Conservation (phyloP, 2,113 vertebrate species). For the Erythrolamprus reginae region DNA sequence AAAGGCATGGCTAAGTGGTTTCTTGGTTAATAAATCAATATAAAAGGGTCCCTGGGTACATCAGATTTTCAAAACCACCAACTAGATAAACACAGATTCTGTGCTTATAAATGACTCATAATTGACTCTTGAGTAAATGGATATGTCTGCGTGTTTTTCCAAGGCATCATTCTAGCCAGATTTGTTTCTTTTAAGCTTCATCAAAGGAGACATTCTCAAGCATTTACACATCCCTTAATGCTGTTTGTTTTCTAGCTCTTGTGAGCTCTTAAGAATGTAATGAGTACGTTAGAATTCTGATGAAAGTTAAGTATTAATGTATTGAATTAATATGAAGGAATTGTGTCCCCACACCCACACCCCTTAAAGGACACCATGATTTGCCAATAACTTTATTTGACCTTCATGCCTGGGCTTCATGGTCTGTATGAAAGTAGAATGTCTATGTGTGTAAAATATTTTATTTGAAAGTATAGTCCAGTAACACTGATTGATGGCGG, state of each 20-base stretch:
- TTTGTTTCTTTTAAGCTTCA: conserved; percentile 30
- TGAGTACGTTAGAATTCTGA: conserved; percentile 31
- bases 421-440: conserved; percentile 53
- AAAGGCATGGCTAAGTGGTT: neutral
- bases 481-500: conserved; percentile 70
- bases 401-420: conserved; percentile 57
- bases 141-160: conserved; percentile 12
- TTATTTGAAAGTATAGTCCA: conserved; percentile 70
- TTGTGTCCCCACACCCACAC: too few relatives aligned
- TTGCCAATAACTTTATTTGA: conserved; percentile 62
- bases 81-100: conserved; percentile 14
- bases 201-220: conserved; percentile 40
- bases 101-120: conserved; percentile 15
- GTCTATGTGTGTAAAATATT: conserved; percentile 63
- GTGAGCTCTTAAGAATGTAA: conserved; percentile 32
- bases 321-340: conserved; percentile 26
- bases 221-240: conserved; percentile 21
- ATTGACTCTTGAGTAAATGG: conserved; percentile 35
- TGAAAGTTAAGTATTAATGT: conserved; percentile 42
- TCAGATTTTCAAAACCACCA: neutral
- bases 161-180: conserved; percentile 27
- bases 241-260: conserved; percentile 39
- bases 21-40: neutral
- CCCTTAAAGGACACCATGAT: conserved; percentile 55
- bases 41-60: neutral